Evolutionary conservation across 2,113 vertebrate genomes (phyloP).

Genomic region (Ciconia boyciana): DNA sequence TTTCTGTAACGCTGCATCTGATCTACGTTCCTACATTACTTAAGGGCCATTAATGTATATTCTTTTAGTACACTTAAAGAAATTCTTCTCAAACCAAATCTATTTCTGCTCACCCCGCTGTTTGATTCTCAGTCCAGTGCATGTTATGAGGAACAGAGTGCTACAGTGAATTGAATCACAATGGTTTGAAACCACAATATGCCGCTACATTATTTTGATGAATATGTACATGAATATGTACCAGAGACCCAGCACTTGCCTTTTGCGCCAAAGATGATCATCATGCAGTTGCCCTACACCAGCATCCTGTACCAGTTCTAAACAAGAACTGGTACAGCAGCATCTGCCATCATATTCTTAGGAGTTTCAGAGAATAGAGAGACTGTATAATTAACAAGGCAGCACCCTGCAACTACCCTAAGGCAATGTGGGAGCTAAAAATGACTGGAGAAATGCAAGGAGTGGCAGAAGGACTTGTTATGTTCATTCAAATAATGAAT

Average conservation of each 20-base stretch:
- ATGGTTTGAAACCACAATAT: background rate
- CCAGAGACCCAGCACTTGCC: background rate
- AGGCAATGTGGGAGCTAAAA: background rate
- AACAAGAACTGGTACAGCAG: background rate
- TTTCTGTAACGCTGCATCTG: background rate
- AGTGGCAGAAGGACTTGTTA: slow-evolving; percentile 34
- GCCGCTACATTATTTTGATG: background rate
- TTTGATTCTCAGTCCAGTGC: background rate
- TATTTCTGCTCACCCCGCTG: background rate
- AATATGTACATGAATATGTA: background rate
- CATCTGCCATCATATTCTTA: background rate
- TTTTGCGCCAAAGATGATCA: background rate
- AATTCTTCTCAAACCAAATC: background rate
- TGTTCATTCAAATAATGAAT: slow-evolving; percentile 56
- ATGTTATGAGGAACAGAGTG: rapidly evolving
- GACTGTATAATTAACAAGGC: background rate
- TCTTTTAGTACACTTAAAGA: background rate
- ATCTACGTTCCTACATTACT: background rate
- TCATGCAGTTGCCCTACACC: background rate
- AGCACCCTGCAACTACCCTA: background rate
- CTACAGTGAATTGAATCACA: background rate
- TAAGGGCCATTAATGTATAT: background rate
- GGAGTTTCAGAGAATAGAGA: background rate
- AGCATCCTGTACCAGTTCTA: background rate
- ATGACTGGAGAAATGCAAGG: background rate